Base-by-base conservation (phyloP, 2,797 vertebrate species). In the Sternotherus odoratus region DNA sequence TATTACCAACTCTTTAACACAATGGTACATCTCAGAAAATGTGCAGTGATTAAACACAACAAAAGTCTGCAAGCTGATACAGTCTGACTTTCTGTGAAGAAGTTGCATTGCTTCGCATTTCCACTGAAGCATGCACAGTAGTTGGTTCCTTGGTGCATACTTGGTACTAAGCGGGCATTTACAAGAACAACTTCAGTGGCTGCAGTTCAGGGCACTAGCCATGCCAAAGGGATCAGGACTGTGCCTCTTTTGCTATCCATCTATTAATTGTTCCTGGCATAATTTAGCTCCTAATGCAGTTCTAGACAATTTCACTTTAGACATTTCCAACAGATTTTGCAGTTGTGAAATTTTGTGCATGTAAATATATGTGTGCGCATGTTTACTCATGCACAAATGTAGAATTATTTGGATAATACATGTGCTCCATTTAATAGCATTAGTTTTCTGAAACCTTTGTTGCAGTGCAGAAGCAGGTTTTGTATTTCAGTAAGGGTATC, bases 201-300 rank as follows among this genome's bases (percentile, higher is more conserved):
- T 39, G n/a, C 63, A 17, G 15, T 43, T 48, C 8, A 46, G 16
- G 43, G 72, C 24, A 75, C 43, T 15, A 15, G 72, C 39, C 39
- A 30, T 30, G 26, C 46, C 74, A 17, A 30, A 49, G 28, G 48
- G 26, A 48, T 49, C 46, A 49, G 3, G 17, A 33, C 5, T 5
- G 3, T 49, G 74, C 5, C 28, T 77, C 8, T 49, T 21, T 9
- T 13, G 1, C 36, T 39, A 21, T 19, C 12, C 0, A 69, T 1
- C 2, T 60, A 23, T 82, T 85, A 3, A 12, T 82, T 86, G 49
- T 50, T 3, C 17, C 81, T 82, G 69, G 16, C 17, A 0, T 0
- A 3, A 72, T 0, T 6, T 5, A 1, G 4, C 4, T 43, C 16
- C 3, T 0, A 5, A 7, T 16, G 24, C 72, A 48, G 48, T 26